Evolutionary conservation across 2,888 invertebrate species (phyloP).

Genomic region (Eupeodes latifasciatus): DNA sequence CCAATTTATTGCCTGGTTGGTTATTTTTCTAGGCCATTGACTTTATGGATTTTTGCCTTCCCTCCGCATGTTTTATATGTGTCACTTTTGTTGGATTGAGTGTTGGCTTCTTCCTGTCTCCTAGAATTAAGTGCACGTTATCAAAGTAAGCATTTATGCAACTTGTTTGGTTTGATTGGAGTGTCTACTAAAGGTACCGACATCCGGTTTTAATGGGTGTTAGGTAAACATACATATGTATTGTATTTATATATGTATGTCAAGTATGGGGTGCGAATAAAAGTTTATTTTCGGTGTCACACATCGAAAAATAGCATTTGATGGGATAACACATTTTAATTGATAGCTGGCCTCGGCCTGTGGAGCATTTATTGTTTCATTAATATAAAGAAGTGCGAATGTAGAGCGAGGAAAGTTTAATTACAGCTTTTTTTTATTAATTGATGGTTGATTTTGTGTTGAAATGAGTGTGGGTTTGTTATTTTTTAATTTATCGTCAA

Average conservation of each 20-base stretch:
- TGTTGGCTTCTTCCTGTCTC: slow-evolving; percentile 19
- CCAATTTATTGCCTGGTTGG: slow-evolving; percentile 52
- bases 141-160: slow-evolving; percentile 44
- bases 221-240: no score
- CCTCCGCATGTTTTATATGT: slow-evolving; percentile 8
- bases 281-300: slow-evolving; percentile 44
- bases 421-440: neutral
- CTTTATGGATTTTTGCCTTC: slow-evolving; percentile 33
- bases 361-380: slow-evolving; percentile 30
- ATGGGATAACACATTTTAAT: slow-evolving; percentile 33
- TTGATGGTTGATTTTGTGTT: neutral
- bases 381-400: neutral
- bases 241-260: neutral
- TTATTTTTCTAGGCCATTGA: slow-evolving; percentile 68
- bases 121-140: slow-evolving; percentile 50
- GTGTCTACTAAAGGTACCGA: neutral
- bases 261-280: slow-evolving; percentile 26
- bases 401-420: slow-evolving; percentile 11
- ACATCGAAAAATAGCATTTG: slow-evolving; percentile 27
- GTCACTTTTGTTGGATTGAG: slow-evolving; percentile 49
- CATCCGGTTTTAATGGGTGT: neutral
- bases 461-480: slow-evolving; percentile 11
- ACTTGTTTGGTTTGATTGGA: slow-evolving; percentile 33
- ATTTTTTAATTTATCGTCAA: neutral
- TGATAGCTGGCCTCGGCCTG: neutral